Evolutionary conservation across 2,797 vertebrate species (phyloP).

Genomic region (Melanogrammus aeglefinus): DNA sequence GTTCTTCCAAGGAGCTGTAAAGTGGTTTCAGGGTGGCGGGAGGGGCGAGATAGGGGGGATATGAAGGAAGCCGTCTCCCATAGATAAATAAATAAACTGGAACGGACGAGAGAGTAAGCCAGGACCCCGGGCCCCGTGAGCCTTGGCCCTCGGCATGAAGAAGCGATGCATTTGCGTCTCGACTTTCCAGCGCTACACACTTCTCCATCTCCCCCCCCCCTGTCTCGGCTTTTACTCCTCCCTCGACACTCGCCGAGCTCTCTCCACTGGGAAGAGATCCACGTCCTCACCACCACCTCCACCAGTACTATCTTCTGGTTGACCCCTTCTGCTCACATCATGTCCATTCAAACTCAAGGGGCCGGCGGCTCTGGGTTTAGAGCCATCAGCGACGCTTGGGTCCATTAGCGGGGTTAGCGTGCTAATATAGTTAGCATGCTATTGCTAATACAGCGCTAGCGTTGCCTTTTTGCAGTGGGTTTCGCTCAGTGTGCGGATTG

Average conservation of each 20-base stretch:
- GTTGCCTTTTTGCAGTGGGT: too few species aligned
- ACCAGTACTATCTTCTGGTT: neutral
- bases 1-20: too few species aligned
- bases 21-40: too few species aligned
- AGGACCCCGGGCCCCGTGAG: too few species aligned
- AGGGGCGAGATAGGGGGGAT: too few species aligned
- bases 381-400: neutral
- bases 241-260: conserved; percentile 27
- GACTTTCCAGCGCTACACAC: conserved; percentile 25
- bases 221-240: conserved; percentile 33
- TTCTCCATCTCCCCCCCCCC: conserved; percentile 12
- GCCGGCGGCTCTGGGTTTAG: neutral
- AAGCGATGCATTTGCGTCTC: conserved; percentile 7
- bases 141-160: too few species aligned
- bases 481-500: too few species aligned
- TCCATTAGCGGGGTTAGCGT: neutral
- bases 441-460: too few species aligned
- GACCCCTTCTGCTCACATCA: neutral
- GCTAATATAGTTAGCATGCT: too few species aligned
- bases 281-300: neutral
- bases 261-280: neutral
- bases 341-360: neutral
- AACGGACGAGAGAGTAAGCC: neutral
- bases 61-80: too few species aligned
- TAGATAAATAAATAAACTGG: too few species aligned